Evolutionary conservation across 2,888 invertebrate species (phyloP).

Genomic region (Rhogogaster chlorosoma): DNA sequence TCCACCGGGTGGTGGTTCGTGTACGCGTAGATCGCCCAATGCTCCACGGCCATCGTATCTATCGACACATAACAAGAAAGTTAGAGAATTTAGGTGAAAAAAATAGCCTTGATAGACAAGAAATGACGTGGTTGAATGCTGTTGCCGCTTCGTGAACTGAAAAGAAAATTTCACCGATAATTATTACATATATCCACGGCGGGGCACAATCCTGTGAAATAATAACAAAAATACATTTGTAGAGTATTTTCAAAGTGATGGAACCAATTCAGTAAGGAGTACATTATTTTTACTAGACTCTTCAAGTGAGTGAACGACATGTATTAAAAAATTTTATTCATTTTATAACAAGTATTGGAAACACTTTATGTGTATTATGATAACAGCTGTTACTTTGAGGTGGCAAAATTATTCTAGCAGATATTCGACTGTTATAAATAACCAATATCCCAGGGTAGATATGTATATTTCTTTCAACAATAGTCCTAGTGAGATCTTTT

Average conservation of each 20-base stretch:
- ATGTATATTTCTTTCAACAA: neutral
- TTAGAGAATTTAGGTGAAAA: conserved; percentile 60
- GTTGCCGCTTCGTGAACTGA: conserved; percentile 63
- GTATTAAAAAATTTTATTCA: neutral
- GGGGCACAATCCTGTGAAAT: conserved; percentile 65
- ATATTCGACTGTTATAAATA: neutral
- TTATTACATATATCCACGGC: conserved; percentile 59
- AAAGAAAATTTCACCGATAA: conserved; percentile 62
- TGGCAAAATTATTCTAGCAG: neutral
- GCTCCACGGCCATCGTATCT: conserved; percentile 98
- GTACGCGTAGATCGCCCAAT: conserved; percentile 89
- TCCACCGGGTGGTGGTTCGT: conserved; percentile 90
- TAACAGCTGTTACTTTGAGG: neutral
- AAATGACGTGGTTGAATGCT: conserved; percentile 18
- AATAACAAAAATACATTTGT: conserved; percentile 54
- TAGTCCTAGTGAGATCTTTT: neutral
- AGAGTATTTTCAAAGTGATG: conserved; percentile 43
- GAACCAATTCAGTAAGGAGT: conserved; percentile 28
- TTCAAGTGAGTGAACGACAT: neutral
- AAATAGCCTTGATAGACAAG: conserved; percentile 54
- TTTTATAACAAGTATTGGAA: conserved; percentile 22
- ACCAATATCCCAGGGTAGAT: neutral
- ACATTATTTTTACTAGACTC: neutral
- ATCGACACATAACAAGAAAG: conserved; percentile 70
- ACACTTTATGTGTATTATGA: neutral